Evolutionary conservation across 2,888 invertebrate genomes (phyloP).

Genomic region (Cheilosia vulpina): DNA sequence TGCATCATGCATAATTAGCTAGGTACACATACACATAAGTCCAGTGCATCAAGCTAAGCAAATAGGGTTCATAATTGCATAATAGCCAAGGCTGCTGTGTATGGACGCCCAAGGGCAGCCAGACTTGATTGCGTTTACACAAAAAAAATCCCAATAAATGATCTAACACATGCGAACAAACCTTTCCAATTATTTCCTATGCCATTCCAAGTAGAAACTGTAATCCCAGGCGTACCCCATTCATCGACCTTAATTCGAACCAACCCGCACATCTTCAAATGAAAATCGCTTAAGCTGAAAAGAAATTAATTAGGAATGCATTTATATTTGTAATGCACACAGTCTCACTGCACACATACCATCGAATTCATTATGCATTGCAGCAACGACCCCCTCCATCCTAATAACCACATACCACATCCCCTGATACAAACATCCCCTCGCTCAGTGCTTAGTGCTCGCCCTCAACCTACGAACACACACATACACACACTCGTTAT

Average conservation of each 20-base stretch:
- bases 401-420: neutral
- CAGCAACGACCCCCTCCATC: neutral
- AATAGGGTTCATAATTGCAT: constrained; percentile 35
- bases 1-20: constrained; percentile 22
- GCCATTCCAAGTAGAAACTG: neutral
- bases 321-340: constrained; percentile 10
- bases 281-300: constrained; percentile 13
- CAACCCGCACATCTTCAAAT: neutral
- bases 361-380: constrained; percentile 13
- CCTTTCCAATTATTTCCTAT: too few relatives aligned
- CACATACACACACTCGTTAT: constrained; percentile 42
- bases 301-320: constrained; percentile 33
- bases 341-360: neutral
- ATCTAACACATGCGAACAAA: too few relatives aligned
- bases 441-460: neutral
- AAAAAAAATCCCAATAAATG: too few relatives aligned
- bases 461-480: neutral
- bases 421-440: neutral
- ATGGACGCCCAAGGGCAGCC: neutral
- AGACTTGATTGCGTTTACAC: neutral
- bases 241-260: neutral
- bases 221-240: neutral
- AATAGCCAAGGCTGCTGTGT: constrained; percentile 13
- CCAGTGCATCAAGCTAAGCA: constrained; percentile 24
- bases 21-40: constrained; percentile 2